These are phyloP conservation scores for Troglohyphantes excavatus DNA, from an alignment of 2,888 invertebrate species.

Conservation along the genomic window DNA sequence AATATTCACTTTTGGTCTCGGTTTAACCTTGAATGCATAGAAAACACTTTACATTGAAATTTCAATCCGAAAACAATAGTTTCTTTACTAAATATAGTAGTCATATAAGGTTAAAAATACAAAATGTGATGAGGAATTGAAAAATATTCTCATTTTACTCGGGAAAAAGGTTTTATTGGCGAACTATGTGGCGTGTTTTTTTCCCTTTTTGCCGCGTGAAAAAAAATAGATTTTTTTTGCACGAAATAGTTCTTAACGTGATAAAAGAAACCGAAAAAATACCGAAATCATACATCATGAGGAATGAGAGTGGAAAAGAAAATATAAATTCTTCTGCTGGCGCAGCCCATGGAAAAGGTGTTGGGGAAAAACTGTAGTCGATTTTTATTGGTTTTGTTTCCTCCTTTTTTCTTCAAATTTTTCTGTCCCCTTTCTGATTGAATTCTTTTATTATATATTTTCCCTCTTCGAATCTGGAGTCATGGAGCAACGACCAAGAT, in stretches of 20 bases:
- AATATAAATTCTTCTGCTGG: constrained; percentile 9
- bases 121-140: neutral
- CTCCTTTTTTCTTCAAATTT: constrained; percentile 9
- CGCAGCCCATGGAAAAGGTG: constrained; percentile 7
- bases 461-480: constrained; percentile 8
- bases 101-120: too few species aligned
- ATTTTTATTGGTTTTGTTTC: constrained; percentile 33
- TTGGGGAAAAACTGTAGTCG: constrained; percentile 51
- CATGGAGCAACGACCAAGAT: neutral
- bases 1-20: too few species aligned
- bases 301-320: constrained; percentile 18
- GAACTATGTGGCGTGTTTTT: neutral
- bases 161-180: neutral
- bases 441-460: constrained; percentile 45
- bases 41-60: too few species aligned
- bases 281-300: neutral
- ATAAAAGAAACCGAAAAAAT: neutral
- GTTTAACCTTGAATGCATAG: too few species aligned
- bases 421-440: constrained; percentile 26
- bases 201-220: neutral
- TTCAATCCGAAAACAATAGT: too few species aligned
- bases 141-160: neutral
- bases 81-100: too few species aligned
- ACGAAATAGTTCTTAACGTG: constrained; percentile 24
- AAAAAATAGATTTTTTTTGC: neutral